These are phyloP conservation scores for Pipistrellus pipistrellus DNA, from an alignment of 2,797 vertebrate genomes.

Conservation along the genomic window DNA sequence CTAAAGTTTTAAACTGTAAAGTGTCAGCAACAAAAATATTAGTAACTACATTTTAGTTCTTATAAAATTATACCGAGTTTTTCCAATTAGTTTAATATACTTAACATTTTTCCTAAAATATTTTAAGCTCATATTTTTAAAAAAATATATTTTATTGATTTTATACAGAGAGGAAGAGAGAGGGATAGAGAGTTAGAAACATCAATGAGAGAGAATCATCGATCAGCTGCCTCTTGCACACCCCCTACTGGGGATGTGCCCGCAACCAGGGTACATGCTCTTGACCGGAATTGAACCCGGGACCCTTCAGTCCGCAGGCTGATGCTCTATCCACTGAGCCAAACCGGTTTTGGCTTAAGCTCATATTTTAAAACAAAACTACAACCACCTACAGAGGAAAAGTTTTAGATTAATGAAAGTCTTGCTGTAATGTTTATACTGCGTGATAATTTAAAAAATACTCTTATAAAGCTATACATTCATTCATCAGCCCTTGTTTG, in stretches of 20 bases:
- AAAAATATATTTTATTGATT: neutral
- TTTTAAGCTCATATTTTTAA: slow-evolving; percentile 61
- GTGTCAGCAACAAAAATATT: slow-evolving; percentile 57
- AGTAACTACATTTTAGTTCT: slow-evolving; percentile 60
- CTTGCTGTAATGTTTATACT: slow-evolving; percentile 51
- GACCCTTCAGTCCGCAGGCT: no score
- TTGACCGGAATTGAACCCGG: no score
- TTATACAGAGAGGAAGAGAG: no score
- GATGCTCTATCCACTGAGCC: no score
- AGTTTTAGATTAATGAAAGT: slow-evolving; percentile 63
- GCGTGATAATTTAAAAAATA: slow-evolving; percentile 10
- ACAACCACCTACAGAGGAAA: slow-evolving; percentile 11
- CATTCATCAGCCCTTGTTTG: slow-evolving; percentile 17
- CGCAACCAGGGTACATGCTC: no score
- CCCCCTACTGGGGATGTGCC: no score
- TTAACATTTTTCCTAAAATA: slow-evolving; percentile 60
- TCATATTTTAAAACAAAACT: slow-evolving; percentile 61
- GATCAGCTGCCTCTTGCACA: no score
- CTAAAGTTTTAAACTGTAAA: slow-evolving; percentile 57
- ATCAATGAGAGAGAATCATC: no score
- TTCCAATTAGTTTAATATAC: slow-evolving; percentile 38
- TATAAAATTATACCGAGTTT: slow-evolving; percentile 57
- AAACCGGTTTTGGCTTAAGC: neutral
- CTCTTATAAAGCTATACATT: slow-evolving; percentile 70
- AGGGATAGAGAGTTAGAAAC: no score